A percentile compares a stretch with the other conserved stretches of the same genome.
These are phyloP conservation scores for Centruroides sculpturatus DNA, from an alignment of 1,140 invertebrate genomes.

Conservation along the genomic window DNA sequence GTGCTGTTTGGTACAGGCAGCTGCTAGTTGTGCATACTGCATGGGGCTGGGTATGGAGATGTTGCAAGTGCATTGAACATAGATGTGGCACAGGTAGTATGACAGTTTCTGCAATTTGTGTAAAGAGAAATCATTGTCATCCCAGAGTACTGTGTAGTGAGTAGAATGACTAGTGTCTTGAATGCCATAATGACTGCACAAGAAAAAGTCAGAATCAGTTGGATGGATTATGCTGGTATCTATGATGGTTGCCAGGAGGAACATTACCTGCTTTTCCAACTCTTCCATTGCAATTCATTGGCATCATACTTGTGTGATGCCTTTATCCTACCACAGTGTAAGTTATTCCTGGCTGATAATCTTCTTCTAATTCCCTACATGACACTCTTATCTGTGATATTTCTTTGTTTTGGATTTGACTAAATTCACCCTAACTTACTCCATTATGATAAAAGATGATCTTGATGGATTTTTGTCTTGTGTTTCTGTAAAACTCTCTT, in stretches of 20 bases:
- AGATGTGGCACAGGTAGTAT: slow-evolving; percentile 20
- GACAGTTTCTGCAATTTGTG: slow-evolving; percentile 17
- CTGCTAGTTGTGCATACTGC: slow-evolving; percentile 23
- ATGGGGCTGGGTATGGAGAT: slow-evolving; percentile 22
- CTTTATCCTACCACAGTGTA: slow-evolving; percentile 20
- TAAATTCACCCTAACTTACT: slow-evolving; percentile 34
- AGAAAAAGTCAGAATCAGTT: slow-evolving; percentile 64
- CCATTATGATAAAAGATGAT: slow-evolving; percentile 34
- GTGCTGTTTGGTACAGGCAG: slow-evolving; percentile 15
- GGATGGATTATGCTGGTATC: slow-evolving; percentile 67
- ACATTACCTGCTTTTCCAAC: slow-evolving; percentile 44
- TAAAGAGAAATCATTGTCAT: slow-evolving; percentile 14
- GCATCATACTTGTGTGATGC: slow-evolving; percentile 12
- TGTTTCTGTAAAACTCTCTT: slow-evolving; percentile 5
- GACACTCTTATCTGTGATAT: slow-evolving; percentile 14
- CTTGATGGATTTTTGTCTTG: slow-evolving; percentile 20
- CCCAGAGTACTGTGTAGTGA: slow-evolving; percentile 16
- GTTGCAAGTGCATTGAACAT: slow-evolving; percentile 12
- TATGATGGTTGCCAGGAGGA: slow-evolving; percentile 64
- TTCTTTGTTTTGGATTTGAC: slow-evolving; percentile 20
- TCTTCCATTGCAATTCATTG: slow-evolving; percentile 15
- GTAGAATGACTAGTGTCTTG: slow-evolving; percentile 22
- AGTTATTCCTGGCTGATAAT: slow-evolving; percentile 16
- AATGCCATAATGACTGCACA: slow-evolving; percentile 49
- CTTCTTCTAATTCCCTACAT: slow-evolving; percentile 28